phyloP scores from a whole-genome alignment of 2,888 invertebrate genomes.

The Catocala nupta region DNA sequence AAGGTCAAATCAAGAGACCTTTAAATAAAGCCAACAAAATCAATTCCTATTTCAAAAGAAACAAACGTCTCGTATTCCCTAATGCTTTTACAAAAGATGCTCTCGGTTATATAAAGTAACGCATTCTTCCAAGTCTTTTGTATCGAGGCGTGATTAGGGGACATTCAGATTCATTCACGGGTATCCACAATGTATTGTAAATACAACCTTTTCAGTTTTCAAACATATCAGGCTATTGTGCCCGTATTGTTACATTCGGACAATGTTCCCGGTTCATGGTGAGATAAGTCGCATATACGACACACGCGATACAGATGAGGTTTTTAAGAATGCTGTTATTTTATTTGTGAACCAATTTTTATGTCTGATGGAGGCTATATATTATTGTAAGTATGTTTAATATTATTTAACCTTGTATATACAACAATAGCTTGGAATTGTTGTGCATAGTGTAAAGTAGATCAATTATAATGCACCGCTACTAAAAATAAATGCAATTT shows the following conservation, averaged over 20 bases:
- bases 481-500: no score
- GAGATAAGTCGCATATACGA: slow-evolving; percentile 61
- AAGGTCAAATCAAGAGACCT: not conserved
- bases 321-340: slow-evolving; percentile 10
- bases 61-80: no score
- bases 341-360: no score
- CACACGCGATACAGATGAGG: slow-evolving; percentile 42
- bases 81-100: not conserved
- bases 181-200: slow-evolving; percentile 30
- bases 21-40: not conserved
- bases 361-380: no score
- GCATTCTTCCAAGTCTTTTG: slow-evolving; percentile 13
- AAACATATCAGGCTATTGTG: slow-evolving; percentile 41
- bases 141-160: slow-evolving; percentile 38
- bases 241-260: slow-evolving; percentile 34
- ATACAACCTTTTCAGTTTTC: slow-evolving; percentile 27
- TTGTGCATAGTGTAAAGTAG: no score
- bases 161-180: slow-evolving; percentile 17
- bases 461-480: no score
- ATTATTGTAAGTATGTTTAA: no score
- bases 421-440: no score
- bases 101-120: not conserved
- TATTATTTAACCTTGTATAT: no score
- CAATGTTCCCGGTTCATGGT: slow-evolving; percentile 61
- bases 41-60: not conserved